Conservation (phyloP, 2,113 vertebrate species). For the pig (Sus scrofa) region T2T-Sscrofa CM000818.6:8115501-8116000, state of each 20-base stretch:
- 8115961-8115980: constrained; percentile 13
- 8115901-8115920: background rate
- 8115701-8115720: background rate
- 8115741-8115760: background rate
- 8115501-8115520: background rate
- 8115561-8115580: constrained; percentile 34
- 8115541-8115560: background rate
- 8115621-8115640: constrained; percentile 35
- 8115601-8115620: background rate
- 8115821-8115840: background rate
- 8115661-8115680: background rate
- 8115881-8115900: background rate
- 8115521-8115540: background rate
- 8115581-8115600: background rate
- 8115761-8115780: background rate
- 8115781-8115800: constrained; percentile 17
- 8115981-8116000: background rate
- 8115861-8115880: background rate
- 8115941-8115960: background rate
- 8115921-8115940: background rate
- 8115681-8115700: background rate
- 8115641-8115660: background rate
- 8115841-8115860: background rate
- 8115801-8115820: background rate
- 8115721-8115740: background rate